These are phyloP conservation scores for Ceramica pisi DNA, from an alignment of 2,888 invertebrate species.

Conservation along the genomic window DNA sequence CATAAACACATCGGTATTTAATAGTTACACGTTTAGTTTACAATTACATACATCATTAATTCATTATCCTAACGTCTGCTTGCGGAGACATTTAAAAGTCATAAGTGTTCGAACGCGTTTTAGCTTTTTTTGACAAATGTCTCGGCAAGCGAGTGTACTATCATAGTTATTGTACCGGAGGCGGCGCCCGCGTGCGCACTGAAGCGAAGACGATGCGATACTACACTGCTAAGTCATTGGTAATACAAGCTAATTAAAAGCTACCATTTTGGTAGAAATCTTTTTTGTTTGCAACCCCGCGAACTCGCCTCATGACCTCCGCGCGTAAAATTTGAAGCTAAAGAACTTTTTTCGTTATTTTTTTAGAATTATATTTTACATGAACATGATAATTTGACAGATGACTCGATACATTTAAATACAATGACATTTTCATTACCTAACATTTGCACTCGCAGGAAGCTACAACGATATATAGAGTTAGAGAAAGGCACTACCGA, in stretches of 20 bases:
- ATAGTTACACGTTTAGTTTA: constrained; percentile 82
- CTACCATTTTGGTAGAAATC: constrained; percentile 65
- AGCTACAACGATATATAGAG: constrained; percentile 56
- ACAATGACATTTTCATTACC: constrained; percentile 24
- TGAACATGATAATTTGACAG: constrained; percentile 43
- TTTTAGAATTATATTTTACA: constrained; percentile 25
- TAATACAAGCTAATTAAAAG: constrained; percentile 61
- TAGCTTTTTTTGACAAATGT: constrained; percentile 68
- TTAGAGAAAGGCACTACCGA: constrained; percentile 80
- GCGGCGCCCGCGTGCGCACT: constrained; percentile 74
- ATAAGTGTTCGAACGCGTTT: constrained; percentile 66
- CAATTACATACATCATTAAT: constrained; percentile 74
- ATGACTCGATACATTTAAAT: constrained; percentile 38
- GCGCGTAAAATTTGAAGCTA: constrained; percentile 30
- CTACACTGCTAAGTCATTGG: constrained; percentile 71
- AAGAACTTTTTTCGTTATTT: constrained; percentile 26
- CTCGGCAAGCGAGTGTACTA: constrained; percentile 78
- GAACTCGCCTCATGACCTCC: constrained; percentile 32
- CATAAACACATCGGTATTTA: constrained; percentile 84
- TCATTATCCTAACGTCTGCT: constrained; percentile 73
- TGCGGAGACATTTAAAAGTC: constrained; percentile 77
- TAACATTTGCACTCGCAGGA: constrained; percentile 47
- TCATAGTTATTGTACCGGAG: constrained; percentile 84
- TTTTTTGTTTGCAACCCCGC: constrained; percentile 51
- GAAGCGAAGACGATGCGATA: constrained; percentile 67